Conservation (phyloP, 2,888 invertebrate species). For the Tiliacea aurago region DNA sequence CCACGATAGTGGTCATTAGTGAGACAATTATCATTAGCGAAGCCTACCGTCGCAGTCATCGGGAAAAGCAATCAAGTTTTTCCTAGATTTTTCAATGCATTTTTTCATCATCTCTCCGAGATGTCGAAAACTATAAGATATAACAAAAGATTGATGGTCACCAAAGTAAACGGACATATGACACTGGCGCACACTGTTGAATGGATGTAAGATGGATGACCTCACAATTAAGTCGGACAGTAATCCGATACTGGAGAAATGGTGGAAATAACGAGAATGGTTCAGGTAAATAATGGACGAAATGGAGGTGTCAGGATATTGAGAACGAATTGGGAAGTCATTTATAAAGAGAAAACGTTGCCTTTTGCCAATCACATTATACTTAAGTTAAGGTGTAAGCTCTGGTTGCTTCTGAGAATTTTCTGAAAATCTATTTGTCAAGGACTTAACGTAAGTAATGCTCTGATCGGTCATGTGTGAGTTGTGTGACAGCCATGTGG, state of each 20-base stretch:
- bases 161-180: slow-evolving; percentile 36
- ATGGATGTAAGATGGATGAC: slow-evolving; percentile 65
- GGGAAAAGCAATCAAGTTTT: neutral
- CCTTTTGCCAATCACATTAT: no score
- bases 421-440: no score
- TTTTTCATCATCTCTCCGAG: no score
- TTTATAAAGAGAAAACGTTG: neutral
- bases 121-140: neutral
- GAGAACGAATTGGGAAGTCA: neutral
- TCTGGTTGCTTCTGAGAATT: no score
- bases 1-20: neutral
- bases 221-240: slow-evolving; percentile 60
- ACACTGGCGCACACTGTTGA: slow-evolving; percentile 52
- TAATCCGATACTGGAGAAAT: slow-evolving; percentile 58
- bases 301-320: slow-evolving; percentile 29
- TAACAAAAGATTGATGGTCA: slow-evolving; percentile 25
- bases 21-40: neutral
- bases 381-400: no score
- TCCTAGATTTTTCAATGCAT: no score
- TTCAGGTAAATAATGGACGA: slow-evolving; percentile 1
- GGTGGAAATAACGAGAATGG: slow-evolving; percentile 29
- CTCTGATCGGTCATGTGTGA: no score
- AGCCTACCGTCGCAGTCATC: no score
- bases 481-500: no score
- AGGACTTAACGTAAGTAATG: no score